A percentile compares a stretch with the other conserved stretches of the same genome.
phyloP scores from a whole-genome alignment of 2,888 invertebrate species.

The Saturnia pavonia region DNA sequence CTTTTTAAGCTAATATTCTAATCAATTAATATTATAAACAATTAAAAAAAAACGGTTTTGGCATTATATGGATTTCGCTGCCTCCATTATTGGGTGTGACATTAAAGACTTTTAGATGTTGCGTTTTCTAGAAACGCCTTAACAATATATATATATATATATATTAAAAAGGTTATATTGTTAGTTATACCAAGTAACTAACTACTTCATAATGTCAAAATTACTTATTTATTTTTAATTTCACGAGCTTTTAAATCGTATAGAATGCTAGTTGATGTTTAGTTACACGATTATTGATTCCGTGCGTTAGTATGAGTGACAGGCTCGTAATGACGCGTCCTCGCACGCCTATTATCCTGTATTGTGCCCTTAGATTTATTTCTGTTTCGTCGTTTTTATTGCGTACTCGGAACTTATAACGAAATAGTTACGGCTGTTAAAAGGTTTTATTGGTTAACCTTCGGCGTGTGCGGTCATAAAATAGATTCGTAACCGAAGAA shows the following conservation, averaged over 20 bases:
- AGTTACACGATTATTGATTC: slow-evolving; percentile 68
- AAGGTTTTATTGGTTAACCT: slow-evolving; percentile 82
- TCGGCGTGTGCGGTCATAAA: slow-evolving; percentile 78
- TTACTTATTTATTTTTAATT: not conserved
- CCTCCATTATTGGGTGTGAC: too few relatives aligned
- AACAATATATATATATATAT: too few relatives aligned
- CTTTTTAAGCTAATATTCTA: too few relatives aligned
- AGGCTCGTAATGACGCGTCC: slow-evolving; percentile 27
- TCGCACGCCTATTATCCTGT: slow-evolving; percentile 32
- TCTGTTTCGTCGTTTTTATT: slow-evolving; percentile 78
- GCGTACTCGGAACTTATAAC: slow-evolving; percentile 80
- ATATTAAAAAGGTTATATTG: too few relatives aligned
- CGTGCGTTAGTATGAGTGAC: slow-evolving; percentile 43
- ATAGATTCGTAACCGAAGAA: slow-evolving; percentile 79
- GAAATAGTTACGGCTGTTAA: slow-evolving; percentile 81
- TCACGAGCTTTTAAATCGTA: not conserved
- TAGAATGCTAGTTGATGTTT: not conserved
- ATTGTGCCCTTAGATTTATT: slow-evolving; percentile 76
- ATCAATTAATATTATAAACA: too few relatives aligned
- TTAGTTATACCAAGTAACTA: too few relatives aligned
- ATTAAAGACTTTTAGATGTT: too few relatives aligned
- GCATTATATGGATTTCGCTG: too few relatives aligned
- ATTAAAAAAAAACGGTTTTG: too few relatives aligned
- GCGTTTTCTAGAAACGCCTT: too few relatives aligned
- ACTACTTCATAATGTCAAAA: too few relatives aligned